Conservation (phyloP, 2,797 vertebrate species). For the Geotrypetes seraphini region DNA sequence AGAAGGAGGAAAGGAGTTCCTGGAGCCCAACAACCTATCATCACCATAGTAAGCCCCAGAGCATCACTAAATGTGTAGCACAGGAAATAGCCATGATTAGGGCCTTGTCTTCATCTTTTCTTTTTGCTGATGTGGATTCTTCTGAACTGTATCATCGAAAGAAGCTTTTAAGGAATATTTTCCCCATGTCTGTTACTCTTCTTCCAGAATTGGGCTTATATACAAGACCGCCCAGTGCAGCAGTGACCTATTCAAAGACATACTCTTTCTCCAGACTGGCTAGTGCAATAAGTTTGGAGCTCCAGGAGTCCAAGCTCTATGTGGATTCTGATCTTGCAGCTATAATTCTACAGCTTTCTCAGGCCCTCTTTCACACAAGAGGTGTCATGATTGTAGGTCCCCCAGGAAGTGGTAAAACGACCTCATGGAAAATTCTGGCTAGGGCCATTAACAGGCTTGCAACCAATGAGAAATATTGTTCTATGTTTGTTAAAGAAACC, state of each 20-base stretch:
- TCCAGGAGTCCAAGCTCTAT: conserved; percentile 41
- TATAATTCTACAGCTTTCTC: conserved; percentile 49
- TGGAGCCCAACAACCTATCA: no score
- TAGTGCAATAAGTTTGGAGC: conserved; percentile 41
- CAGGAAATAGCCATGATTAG: conserved; percentile 62
- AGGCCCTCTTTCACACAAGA: conserved; percentile 42
- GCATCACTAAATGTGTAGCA: conserved; percentile 11
- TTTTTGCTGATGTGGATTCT: conserved; percentile 20
- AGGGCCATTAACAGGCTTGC: conserved; percentile 53
- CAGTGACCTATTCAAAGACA: no score
- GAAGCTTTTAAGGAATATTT: conserved; percentile 52
- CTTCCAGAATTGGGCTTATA: conserved; percentile 23
- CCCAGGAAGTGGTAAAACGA: conserved; percentile 71
- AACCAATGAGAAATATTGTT: background rate
- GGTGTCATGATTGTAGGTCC: conserved; percentile 68
- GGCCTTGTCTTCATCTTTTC: conserved; percentile 46
- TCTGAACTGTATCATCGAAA: conserved; percentile 37
- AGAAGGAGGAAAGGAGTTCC: no score
- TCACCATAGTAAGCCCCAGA: no score
- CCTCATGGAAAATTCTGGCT: conserved; percentile 56
- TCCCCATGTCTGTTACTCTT: conserved; percentile 37
- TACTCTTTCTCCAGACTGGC: no score
- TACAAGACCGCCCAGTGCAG: conserved; percentile 21
- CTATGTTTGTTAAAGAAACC: no score
- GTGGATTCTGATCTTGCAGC: conserved; percentile 31